These are phyloP conservation scores for Chelonoidis abingdonii DNA, from an alignment of 2,113 vertebrate species.

Conservation along the genomic window DNA sequence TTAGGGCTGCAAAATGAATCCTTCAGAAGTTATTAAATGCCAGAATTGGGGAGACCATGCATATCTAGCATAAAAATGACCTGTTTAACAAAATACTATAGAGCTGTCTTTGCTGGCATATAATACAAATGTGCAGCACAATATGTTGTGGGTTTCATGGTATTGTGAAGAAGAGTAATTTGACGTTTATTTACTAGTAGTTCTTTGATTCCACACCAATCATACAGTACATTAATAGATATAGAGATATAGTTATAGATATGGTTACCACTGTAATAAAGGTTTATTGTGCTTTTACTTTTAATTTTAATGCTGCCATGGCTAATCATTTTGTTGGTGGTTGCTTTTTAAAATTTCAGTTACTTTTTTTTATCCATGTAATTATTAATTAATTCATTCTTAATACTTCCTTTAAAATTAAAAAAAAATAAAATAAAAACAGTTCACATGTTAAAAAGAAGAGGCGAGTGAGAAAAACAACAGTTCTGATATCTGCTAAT, in stretches of 20 bases:
- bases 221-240: neutral
- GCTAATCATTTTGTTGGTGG: neutral
- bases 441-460: neutral
- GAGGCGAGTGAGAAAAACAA: neutral
- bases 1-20: no score
- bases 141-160: neutral
- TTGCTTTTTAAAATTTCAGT: constrained; percentile 7
- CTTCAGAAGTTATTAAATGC: no score
- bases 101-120: neutral
- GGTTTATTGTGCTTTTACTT: neutral
- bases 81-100: neutral
- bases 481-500: neutral
- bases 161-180: neutral
- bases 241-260: neutral
- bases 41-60: no score
- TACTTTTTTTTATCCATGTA: neutral
- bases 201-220: neutral
- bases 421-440: neutral
- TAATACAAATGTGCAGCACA: neutral
- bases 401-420: neutral
- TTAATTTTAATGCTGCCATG: constrained; percentile 7
- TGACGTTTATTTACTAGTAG: neutral
- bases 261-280: neutral
- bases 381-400: constrained; percentile 3
- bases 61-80: no score